Evolutionary conservation across 2,113 vertebrate species (phyloP), one percentile per base, ranked within the genome.

Genomic region (Macaca nemestrina): DNA sequence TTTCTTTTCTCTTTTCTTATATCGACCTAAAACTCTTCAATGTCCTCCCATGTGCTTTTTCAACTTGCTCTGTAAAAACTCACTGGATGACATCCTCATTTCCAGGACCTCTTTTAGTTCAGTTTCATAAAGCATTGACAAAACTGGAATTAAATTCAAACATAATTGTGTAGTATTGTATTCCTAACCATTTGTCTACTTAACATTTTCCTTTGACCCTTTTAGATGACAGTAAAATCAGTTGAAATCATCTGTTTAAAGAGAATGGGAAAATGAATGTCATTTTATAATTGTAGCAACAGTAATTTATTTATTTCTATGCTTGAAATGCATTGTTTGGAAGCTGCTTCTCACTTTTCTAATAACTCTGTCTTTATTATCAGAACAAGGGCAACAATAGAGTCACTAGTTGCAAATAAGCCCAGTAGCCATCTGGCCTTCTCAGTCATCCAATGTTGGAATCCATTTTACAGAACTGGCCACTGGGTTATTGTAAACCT

Each of bases 221-320:
- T 67, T 88, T 45, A 20, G 50, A 79, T 73, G 45, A 78, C 72
- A 57, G 55, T 81, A 59, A 96, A 78, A 88, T 88, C 17, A 35
- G 2, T 32, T 57, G 57, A 78, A 95, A 85, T 70, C n/a, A 59
- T 55, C 8, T 83, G 45, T 68, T 64, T 84, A 55, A 48, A 80
- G 27, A 75, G 10, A 85, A 43, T 52, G 3, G 35, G 40, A 80
- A 75, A 68, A 59, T 17, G 68, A 88, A 83, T 43, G 3, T 32
- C 12, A 59, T 43, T 89, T 91, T 52, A 30, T 52, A 78, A 30
- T 35, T 82, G 16, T 30, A 52, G 5, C 52, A n/a, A 67, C 48
- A 78, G 78, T 55, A 57, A 70, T 45, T 67, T 61, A 16, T 70
- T 75, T 30, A 81, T 57, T 94, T 64, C 9, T 82, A 11, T 64